Percentiles rank a stretch among this genome's conserved stretches.
Conservation (phyloP, 1,140 invertebrate species). For the Ceratina calcarata region DNA sequence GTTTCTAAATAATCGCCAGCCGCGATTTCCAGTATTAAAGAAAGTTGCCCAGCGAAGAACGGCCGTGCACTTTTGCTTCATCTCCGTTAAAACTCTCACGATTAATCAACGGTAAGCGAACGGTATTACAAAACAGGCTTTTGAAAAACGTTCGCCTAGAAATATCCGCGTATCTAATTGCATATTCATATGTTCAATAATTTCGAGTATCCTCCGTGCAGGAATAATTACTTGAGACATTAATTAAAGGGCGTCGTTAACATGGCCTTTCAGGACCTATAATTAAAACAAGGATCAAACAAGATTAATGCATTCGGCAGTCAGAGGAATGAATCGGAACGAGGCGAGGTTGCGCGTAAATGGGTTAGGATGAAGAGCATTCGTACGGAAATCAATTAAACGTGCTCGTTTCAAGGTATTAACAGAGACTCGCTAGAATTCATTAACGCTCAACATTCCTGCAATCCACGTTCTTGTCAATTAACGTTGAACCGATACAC, state of each 20-base stretch:
- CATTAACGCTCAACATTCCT: constrained; percentile 26
- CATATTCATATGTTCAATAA: no score
- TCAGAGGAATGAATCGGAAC: background rate
- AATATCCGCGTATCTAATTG: background rate
- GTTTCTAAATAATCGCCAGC: background rate
- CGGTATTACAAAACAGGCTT: background rate
- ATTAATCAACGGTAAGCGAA: background rate
- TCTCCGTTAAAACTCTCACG: background rate
- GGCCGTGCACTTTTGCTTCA: background rate
- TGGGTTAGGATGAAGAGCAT: background rate
- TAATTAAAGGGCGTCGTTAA: no score
- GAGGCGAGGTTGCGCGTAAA: background rate
- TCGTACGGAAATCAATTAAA: constrained; percentile 18
- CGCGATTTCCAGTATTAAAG: constrained; percentile 1
- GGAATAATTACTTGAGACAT: no score
- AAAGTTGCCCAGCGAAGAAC: constrained; percentile 7
- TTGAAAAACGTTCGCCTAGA: background rate
- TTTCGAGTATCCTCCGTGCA: no score
- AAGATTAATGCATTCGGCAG: no score
- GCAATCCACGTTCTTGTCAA: constrained; percentile 17
- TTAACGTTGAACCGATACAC: constrained; percentile 23
- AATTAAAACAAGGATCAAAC: no score
- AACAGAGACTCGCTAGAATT: constrained; percentile 15
- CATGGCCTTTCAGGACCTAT: no score
- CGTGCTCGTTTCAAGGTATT: background rate